Evolutionary conservation across 2,113 vertebrate species (phyloP).

Genomic region (Sinocyclocheilus maitianheensis): DNA sequence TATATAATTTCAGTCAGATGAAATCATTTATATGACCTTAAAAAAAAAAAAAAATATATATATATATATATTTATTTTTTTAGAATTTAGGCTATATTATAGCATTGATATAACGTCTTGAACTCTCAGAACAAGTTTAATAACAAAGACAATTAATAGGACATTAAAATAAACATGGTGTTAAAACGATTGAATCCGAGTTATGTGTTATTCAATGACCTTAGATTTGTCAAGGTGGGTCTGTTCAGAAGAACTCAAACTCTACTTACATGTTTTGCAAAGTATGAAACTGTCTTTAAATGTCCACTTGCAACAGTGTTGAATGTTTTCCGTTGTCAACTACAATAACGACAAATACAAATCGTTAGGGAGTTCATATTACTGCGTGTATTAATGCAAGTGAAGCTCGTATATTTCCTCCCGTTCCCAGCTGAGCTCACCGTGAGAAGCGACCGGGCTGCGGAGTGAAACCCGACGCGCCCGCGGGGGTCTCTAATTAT

Average conservation of each 20-base stretch:
- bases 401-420: conserved; percentile 5
- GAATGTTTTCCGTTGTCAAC: neutral
- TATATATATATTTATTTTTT: no score
- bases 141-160: neutral
- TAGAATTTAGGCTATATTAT: neutral
- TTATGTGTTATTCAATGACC: conserved; percentile 2
- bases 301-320: neutral
- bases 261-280: conserved; percentile 34
- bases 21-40: no score
- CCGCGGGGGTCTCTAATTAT: neutral
- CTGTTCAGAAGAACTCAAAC: neutral
- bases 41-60: no score
- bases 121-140: neutral
- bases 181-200: neutral
- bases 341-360: conserved; percentile 1
- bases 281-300: conserved; percentile 9
- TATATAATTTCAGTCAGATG: no score
- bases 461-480: conserved; percentile 25
- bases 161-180: neutral
- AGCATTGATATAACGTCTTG: neutral
- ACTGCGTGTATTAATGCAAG: neutral
- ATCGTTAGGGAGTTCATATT: neutral
- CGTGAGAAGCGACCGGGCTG: neutral
- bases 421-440: neutral
- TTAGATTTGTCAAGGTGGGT: conserved; percentile 24